Evolutionary conservation across 2,113 vertebrate genomes (phyloP), one percentile per base, ranked within the genome.

Genomic region (Tetraodon nigroviridis): DNA sequence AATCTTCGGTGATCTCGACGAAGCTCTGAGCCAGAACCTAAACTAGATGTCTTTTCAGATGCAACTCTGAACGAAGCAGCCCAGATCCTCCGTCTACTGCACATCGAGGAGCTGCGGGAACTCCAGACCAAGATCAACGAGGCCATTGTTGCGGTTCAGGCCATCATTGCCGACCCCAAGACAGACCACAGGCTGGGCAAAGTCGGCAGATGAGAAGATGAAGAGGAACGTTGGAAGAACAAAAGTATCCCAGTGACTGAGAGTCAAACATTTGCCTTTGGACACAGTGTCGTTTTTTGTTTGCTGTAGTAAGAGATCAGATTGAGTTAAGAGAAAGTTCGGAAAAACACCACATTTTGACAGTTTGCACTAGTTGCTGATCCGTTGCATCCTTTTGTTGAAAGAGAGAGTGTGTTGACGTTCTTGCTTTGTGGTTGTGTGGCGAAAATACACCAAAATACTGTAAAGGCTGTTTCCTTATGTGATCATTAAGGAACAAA

Each of bases 161-260:
- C 96, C 5, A 94, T 99, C 67, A 98, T 98, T 11, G 97, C 97
- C 1, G 93, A 99, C 76, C 97, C 97, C 82, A 98, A 94, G 88
- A 99, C 97, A 16, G 97, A 99, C 87, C 93, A 98, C 90, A 91
- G 96, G 86, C 91, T 98, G 84, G 97, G 96, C 0, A 99, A 98
- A 77, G 97, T 99, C 0, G 97, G 96, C 69, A 95, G 96, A 94
- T 99, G 92, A 98, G 66, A 64, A 50, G 32, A 37, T 0, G 45
- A 63, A 40, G 64, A 53, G 0, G 40, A 47, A 17, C 19, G 10
- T 3, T 7, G 37, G n/a, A 56, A 22, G 58, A 47, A 37, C 20
- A 42, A 27, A 51, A 13, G 18, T 12, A n/a, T n/a, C n/a, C n/a
- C n/a, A 42, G n/a, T 53, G 52, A 75, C 73, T 66, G 24, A 65